Percentiles rank a stretch among this genome's conserved stretches.
Evolutionary conservation across 2,113 vertebrate species (phyloP).

Genomic region (Naja naja): DNA sequence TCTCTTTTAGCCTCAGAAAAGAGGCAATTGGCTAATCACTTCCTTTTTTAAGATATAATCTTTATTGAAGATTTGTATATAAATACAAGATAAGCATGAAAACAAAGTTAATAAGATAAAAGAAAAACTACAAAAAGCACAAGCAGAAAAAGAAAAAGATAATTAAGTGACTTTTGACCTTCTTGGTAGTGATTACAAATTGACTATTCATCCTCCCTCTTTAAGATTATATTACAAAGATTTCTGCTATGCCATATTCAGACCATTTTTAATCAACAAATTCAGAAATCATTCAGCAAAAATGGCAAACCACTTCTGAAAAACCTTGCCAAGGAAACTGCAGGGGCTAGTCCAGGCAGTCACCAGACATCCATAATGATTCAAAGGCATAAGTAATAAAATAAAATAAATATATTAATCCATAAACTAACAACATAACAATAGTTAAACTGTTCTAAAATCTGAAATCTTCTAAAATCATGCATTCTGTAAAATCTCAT

Average conservation of each 20-base stretch:
- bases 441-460: not conserved
- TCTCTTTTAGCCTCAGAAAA: not conserved
- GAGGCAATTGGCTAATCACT: not conserved
- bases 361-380: not conserved
- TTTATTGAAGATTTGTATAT: not conserved
- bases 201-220: not conserved
- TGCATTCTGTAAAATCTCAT: not conserved
- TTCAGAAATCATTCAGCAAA: not conserved
- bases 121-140: not conserved
- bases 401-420: not conserved
- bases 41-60: not conserved
- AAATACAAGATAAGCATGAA: not conserved
- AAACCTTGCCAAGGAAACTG: not conserved
- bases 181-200: not conserved
- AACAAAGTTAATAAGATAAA: not conserved
- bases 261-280: not conserved
- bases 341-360: not conserved
- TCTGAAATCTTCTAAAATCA: not conserved
- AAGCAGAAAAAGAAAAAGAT: not conserved
- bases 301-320: not conserved
- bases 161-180: not conserved
- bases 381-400: not conserved
- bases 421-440: not conserved
- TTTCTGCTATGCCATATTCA: not conserved
- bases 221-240: not conserved